These are phyloP conservation scores for Protobothrops flavoviridis DNA, from an alignment of 2,113 vertebrate species.

Conservation along the genomic window DNA sequence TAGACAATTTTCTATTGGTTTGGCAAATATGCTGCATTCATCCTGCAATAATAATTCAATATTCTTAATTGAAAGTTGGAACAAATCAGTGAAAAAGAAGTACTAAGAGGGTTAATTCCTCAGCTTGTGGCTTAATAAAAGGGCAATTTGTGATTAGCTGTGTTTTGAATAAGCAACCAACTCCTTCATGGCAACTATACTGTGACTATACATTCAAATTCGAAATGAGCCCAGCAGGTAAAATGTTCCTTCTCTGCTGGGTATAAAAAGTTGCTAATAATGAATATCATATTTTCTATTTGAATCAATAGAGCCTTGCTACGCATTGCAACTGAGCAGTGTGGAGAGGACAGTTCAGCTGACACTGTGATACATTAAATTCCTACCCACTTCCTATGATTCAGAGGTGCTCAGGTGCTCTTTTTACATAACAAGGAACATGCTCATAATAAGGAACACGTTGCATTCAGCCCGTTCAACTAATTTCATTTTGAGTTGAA, in stretches of 20 bases:
- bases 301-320: neutral
- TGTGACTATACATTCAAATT: neutral
- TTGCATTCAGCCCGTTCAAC: neutral
- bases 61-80: neutral
- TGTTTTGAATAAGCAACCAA: neutral
- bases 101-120: neutral
- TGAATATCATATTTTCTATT: neutral
- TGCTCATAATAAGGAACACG: neutral
- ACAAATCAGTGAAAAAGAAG: neutral
- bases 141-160: neutral
- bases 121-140: neutral
- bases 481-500: neutral
- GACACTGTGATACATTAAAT: too few relatives aligned
- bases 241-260: neutral
- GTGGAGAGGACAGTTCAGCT: neutral
- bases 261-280: neutral
- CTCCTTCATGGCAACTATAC: neutral
- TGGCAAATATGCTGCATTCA: neutral
- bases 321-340: neutral
- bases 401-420: neutral
- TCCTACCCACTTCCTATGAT: neutral
- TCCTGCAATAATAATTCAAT: slow-evolving; percentile 2
- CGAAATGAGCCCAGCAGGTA: neutral
- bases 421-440: neutral
- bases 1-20: neutral